phyloP scores from a whole-genome alignment of 2,113 vertebrate genomes.

The Fulmarus glacialis region DNA sequence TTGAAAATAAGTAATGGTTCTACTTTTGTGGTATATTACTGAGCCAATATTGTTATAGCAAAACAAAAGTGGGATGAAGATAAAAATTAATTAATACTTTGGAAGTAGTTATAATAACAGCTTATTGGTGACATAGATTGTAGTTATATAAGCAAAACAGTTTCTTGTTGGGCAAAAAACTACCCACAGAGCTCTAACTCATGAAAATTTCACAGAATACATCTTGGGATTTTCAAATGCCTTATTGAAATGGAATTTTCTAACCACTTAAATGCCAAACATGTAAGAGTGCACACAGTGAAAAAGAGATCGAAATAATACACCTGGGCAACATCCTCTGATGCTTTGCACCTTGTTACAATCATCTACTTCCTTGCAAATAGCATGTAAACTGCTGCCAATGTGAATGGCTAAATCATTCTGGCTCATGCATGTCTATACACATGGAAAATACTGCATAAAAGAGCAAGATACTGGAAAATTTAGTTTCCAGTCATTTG shows the following conservation, averaged over 20 bases:
- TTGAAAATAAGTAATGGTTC: background rate
- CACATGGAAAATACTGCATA: background rate
- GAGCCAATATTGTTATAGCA: background rate
- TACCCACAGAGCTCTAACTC: background rate
- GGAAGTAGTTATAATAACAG: background rate
- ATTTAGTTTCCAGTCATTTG: background rate
- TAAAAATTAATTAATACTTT: constrained; percentile 10
- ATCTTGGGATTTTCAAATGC: background rate
- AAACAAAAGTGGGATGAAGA: background rate
- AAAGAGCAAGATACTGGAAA: background rate
- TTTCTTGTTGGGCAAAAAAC: background rate
- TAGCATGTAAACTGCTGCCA: background rate
- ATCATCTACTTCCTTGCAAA: background rate
- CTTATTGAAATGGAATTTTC: background rate
- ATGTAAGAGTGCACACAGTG: background rate
- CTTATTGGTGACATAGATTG: background rate
- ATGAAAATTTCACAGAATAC: background rate
- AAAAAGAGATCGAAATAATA: background rate
- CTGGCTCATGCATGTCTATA: background rate
- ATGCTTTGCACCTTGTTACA: background rate
- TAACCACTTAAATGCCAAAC: background rate
- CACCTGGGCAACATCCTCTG: background rate
- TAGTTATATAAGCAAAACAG: background rate
- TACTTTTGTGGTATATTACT: background rate
- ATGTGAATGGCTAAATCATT: background rate